Base-by-base conservation (phyloP, 2,888 invertebrate genomes). In the Stenchaetothrips biformis region DNA sequence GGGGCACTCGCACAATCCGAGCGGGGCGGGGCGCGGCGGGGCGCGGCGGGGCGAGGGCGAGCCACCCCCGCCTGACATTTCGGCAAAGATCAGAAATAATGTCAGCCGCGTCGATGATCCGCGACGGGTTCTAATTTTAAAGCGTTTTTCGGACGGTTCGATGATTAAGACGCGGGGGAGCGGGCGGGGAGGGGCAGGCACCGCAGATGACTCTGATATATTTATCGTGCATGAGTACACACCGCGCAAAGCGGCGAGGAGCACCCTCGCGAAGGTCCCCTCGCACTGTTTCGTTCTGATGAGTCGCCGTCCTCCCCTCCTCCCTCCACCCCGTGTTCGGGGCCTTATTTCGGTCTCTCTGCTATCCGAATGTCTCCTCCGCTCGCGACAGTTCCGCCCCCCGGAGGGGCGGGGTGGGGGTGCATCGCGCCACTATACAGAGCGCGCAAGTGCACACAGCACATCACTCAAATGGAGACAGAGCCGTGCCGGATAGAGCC, bases 141-240 rank as follows among this genome's bases (percentile, higher is more conserved):
- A 37, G 37, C 37, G 37, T 37, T 37, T 37, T 37, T 37, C 37
- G 37, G 37, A 37, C 37, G 37, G 37, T 37, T 37, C 37, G 37
- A 37, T 37, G 37, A 37, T 37, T 37, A 37, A 37, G 37, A 37
- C 37, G 37, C 37, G 37, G 53, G 13, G 53, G 53, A 11, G 53
- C 53, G 53, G 1, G 53, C 13, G 53, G 13, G 16, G 13, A 53
- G 13, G 53, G 53, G 53, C 1, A 53, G 53, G 53, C 9, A 16
- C 13, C 13, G 16, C 53, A 18, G 53, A 53, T 18, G 53, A 4
- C 16, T 18, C 67, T 74, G 67, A 74, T 74, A 74, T 74, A 74
- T 74, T 74, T 74, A 74, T 74, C 67, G 67, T 74, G 67, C 67
- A 74, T 74, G 67, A 74, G 67, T 74, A 74, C 67, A 25, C 67